Conservation (phyloP, 1,140 invertebrate genomes). For the Aethina tumida region DNA sequence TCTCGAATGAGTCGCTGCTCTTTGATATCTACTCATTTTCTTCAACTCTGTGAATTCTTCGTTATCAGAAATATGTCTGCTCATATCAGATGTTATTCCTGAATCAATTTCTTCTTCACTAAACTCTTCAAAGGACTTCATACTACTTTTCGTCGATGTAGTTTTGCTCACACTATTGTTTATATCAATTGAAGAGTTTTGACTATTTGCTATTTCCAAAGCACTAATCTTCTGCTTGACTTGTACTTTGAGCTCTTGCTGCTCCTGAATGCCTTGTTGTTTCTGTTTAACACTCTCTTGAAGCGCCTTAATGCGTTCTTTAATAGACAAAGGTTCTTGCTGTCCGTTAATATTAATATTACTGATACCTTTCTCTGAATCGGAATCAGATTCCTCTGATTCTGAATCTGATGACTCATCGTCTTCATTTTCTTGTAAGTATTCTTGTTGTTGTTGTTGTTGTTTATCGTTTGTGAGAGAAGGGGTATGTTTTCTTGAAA, state of each 20-base stretch:
- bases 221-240: conserved; percentile 33
- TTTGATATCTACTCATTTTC: conserved; percentile 50
- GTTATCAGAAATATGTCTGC: conserved; percentile 55
- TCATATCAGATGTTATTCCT: conserved; percentile 60
- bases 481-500: too few relatives aligned
- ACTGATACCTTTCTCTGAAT: conserved; percentile 9
- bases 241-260: conserved; percentile 28
- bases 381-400: conserved; percentile 12
- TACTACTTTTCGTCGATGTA: conserved; percentile 28
- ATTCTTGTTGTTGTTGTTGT: background rate
- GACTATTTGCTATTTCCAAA: conserved; percentile 30
- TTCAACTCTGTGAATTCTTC: conserved; percentile 47
- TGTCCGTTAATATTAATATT: conserved; percentile 13
- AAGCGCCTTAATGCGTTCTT: conserved; percentile 30
- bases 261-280: conserved; percentile 18
- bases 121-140: conserved; percentile 27
- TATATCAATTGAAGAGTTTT: too few relatives aligned
- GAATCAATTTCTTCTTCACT: conserved; percentile 55
- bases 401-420: conserved; percentile 15
- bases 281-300: conserved; percentile 23
- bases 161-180: conserved; percentile 18
- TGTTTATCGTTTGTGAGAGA: too few relatives aligned
- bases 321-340: conserved; percentile 22
- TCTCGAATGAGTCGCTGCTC: conserved; percentile 61
- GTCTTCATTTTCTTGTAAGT: conserved; percentile 4